These are phyloP conservation scores for Tolypeutes matacus DNA, from an alignment of 2,797 vertebrate species.

Conservation along the genomic window DNA sequence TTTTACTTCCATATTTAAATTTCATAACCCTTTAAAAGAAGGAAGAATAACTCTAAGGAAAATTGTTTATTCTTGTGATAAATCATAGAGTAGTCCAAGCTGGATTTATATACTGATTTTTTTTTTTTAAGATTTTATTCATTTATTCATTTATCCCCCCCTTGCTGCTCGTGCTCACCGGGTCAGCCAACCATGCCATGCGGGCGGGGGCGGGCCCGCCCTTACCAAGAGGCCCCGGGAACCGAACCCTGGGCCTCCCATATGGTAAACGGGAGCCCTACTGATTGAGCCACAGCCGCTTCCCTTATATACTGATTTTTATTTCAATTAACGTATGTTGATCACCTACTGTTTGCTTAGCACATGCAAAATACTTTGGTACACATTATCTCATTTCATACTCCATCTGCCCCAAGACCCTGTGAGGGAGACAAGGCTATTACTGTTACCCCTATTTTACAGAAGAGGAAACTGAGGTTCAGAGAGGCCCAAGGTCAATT, in stretches of 20 bases:
- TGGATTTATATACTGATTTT: background rate
- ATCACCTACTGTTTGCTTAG: background rate
- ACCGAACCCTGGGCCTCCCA: no score
- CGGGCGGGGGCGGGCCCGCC: no score
- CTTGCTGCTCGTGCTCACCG: no score
- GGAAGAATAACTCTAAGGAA: constrained; percentile 40
- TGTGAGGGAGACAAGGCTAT: background rate
- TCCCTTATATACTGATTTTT: background rate
- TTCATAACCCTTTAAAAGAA: constrained; percentile 60
- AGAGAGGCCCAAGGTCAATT: background rate
- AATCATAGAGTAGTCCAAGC: background rate
- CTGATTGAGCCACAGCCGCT: no score
- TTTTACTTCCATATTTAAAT: constrained; percentile 65
- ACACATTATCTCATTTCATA: background rate
- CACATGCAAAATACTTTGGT: background rate
- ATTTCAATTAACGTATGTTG: background rate
- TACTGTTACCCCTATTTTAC: background rate
- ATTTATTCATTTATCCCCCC: no score
- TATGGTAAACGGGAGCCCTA: no score
- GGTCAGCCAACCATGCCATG: no score
- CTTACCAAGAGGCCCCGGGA: no score
- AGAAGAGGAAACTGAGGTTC: constrained; percentile 1
- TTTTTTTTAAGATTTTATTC: no score
- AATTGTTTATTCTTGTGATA: constrained; percentile 3
- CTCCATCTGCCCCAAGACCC: no score